phyloP scores from a whole-genome alignment of 2,888 invertebrate genomes.

The Schrankia costaestrigalis region DNA sequence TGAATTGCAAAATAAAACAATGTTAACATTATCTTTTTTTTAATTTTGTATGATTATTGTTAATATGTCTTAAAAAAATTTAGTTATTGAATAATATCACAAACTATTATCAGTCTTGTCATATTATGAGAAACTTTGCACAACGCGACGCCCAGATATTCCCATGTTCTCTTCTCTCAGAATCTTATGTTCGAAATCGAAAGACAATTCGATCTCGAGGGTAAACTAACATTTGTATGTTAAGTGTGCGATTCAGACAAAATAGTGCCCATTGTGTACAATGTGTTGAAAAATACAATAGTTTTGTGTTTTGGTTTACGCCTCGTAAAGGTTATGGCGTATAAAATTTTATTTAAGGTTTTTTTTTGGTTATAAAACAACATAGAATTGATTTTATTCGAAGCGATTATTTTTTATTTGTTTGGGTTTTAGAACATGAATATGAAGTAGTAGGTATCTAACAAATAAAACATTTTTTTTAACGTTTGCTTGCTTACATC shows the following conservation, averaged over 20 bases:
- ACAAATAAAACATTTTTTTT: no score
- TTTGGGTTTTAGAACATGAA: no score
- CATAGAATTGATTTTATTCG: slow-evolving; percentile 5
- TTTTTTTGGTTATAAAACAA: slow-evolving; percentile 4
- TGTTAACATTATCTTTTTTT: no score
- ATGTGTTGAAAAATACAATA: slow-evolving; percentile 20
- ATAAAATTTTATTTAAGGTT: slow-evolving; percentile 6
- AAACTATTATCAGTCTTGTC: no score
- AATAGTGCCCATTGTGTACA: slow-evolving; percentile 35
- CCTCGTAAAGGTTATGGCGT: slow-evolving; percentile 15
- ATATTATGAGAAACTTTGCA: no score
- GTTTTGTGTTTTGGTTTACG: slow-evolving; percentile 24
- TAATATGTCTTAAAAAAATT: no score
- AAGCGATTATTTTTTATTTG: no score
- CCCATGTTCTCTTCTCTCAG: slow-evolving; percentile 20
- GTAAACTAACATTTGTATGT: slow-evolving; percentile 45
- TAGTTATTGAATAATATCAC: no score
- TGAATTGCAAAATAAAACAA: no score
- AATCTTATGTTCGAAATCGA: slow-evolving; percentile 23
- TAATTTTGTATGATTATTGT: no score
- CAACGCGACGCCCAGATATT: slow-evolving; percentile 10
- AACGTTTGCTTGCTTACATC: no score
- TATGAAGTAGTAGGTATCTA: no score
- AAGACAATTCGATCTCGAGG: slow-evolving; percentile 34
- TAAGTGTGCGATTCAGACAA: slow-evolving; percentile 40